These are phyloP conservation scores for Nemotelus pantherinus DNA, from an alignment of 2,888 invertebrate genomes.

Conservation along the genomic window DNA sequence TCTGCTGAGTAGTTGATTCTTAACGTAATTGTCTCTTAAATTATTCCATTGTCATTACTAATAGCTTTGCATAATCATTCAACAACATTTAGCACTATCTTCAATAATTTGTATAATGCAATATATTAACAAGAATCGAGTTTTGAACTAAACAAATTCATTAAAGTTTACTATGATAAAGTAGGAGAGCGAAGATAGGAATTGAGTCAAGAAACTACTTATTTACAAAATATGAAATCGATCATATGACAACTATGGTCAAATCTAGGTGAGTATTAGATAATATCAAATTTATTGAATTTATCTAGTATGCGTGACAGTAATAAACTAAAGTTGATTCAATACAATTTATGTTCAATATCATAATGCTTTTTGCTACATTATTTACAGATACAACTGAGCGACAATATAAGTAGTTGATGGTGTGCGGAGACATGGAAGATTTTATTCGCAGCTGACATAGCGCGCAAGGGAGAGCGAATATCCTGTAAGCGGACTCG, in stretches of 20 bases:
- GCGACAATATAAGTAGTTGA: not conserved
- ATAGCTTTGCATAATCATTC: conserved; percentile 4
- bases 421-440: not conserved
- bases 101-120: not conserved
- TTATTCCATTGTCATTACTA: not conserved
- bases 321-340: not conserved
- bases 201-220: not conserved
- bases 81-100: conserved; percentile 23
- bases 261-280: conserved; percentile 20
- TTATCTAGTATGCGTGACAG: not conserved
- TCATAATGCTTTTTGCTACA: conserved; percentile 25
- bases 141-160: conserved; percentile 7
- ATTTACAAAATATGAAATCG: conserved; percentile 18
- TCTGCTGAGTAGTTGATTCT: not conserved
- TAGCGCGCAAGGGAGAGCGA: no score
- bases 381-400: conserved; percentile 17
- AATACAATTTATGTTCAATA: not conserved
- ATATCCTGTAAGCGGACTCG: no score
- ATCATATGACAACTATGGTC: not conserved
- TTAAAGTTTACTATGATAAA: conserved; percentile 2
- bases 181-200: not conserved
- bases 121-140: conserved; percentile 28
- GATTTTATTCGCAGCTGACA: not conserved
- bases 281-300: conserved; percentile 22
- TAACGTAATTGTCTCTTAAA: not conserved